A percentile compares a stretch with the other conserved stretches of the same genome.
phyloP scores from a whole-genome alignment of 2,888 invertebrate genomes.

The Brachylomia viminalis region DNA sequence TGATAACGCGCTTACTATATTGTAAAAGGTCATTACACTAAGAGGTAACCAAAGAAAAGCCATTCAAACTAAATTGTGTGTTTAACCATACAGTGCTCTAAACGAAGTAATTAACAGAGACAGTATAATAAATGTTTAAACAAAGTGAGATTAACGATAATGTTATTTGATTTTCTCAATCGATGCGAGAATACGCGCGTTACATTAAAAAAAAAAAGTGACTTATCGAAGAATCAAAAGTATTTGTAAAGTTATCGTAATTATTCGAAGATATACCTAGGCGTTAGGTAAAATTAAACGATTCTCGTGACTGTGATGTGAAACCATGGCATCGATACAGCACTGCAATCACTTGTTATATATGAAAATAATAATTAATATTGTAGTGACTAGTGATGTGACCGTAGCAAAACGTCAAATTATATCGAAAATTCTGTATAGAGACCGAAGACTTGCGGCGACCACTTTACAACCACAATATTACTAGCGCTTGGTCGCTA shows the following conservation, averaged over 20 bases:
- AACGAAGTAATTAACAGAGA: neutral
- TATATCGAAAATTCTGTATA: slow-evolving; percentile 10
- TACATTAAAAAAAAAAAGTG: neutral
- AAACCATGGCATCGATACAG: neutral
- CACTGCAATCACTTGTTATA: slow-evolving; percentile 12
- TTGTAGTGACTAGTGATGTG: slow-evolving; percentile 1
- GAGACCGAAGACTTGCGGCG: neutral
- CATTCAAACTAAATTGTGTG: neutral
- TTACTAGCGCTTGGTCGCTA: neutral
- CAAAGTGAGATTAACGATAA: slow-evolving; percentile 28
- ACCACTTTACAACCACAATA: neutral
- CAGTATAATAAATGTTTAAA: neutral
- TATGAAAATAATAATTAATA: too few relatives aligned
- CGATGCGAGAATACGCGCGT: neutral
- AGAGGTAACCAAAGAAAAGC: neutral
- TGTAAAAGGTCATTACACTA: neutral
- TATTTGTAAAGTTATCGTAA: neutral
- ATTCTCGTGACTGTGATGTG: neutral
- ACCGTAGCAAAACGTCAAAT: neutral
- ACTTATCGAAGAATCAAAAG: neutral
- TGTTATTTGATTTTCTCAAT: neutral
- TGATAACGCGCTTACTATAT: too few relatives aligned
- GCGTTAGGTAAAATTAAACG: neutral
- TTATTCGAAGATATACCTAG: neutral
- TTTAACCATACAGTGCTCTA: slow-evolving; percentile 8